Conservation (phyloP, 2,888 invertebrate genomes). For the Myopa tessellatipennis region DNA sequence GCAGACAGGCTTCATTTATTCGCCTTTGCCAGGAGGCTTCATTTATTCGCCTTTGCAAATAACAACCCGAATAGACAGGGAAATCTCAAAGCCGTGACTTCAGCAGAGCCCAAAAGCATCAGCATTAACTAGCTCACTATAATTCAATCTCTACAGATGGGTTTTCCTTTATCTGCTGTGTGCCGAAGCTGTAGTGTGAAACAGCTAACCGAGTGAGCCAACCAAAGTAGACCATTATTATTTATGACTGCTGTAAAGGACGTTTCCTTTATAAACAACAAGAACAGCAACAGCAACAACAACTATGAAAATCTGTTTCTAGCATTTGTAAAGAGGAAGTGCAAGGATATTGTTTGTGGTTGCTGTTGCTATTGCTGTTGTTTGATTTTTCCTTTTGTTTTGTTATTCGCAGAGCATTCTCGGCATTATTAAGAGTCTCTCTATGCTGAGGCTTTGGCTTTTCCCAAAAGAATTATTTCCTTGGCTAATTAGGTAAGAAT, state of each 20-base stretch:
- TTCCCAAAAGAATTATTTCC: slow-evolving; percentile 40
- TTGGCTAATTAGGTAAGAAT: slow-evolving; percentile 44
- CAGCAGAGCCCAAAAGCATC: neutral
- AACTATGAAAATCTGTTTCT: neutral
- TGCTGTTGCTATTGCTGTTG: slow-evolving; percentile 3
- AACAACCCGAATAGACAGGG: neutral
- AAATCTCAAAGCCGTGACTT: slow-evolving; percentile 1
- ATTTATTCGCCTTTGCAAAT: neutral
- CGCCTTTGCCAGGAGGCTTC: neutral
- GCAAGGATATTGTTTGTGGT: slow-evolving; percentile 13
- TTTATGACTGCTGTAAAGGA: slow-evolving; percentile 43
- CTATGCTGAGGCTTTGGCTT: neutral
- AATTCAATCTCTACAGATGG: slow-evolving; percentile 42
- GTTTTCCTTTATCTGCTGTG: slow-evolving; percentile 28
- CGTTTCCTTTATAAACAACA: slow-evolving; percentile 39
- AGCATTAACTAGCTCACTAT: slow-evolving; percentile 25
- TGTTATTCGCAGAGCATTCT: slow-evolving; percentile 1
- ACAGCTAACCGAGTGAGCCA: neutral
- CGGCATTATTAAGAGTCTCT: neutral
- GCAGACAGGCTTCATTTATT: neutral
- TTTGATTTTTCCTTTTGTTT: slow-evolving; percentile 28
- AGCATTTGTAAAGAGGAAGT: slow-evolving; percentile 17
- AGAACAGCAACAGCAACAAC: slow-evolving; percentile 25
- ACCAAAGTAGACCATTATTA: slow-evolving; percentile 38
- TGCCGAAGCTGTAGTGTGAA: neutral